A percentile compares a stretch with the other conserved stretches of the same genome.
Evolutionary conservation across 2,888 invertebrate genomes (phyloP).

Genomic region (Melieria picta): DNA sequence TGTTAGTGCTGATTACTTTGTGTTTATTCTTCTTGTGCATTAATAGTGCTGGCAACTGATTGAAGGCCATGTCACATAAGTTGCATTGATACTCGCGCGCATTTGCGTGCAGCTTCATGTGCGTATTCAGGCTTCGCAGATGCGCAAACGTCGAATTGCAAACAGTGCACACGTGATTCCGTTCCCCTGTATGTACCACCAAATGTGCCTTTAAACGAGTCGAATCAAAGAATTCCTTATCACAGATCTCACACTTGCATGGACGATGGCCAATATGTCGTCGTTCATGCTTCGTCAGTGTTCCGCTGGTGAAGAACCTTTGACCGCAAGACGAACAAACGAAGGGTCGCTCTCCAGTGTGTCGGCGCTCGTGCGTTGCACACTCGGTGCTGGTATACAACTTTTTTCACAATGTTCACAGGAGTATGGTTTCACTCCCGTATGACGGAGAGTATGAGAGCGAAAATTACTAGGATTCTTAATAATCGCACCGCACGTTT

Average conservation of each 20-base stretch:
- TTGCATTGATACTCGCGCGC: slow-evolving; percentile 18
- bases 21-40: slow-evolving; percentile 26
- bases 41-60: slow-evolving; percentile 18
- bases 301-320: slow-evolving; percentile 12
- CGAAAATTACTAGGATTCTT: too few species aligned
- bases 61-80: slow-evolving; percentile 20
- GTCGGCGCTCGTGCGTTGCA: slow-evolving; percentile 14
- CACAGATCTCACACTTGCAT: slow-evolving; percentile 25
- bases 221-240: slow-evolving; percentile 14
- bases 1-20: background rate
- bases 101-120: slow-evolving; percentile 29
- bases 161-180: slow-evolving; percentile 7
- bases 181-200: slow-evolving; percentile 26
- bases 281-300: slow-evolving; percentile 18
- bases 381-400: slow-evolving; percentile 26
- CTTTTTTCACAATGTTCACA: too few species aligned
- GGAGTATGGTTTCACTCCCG: too few species aligned
- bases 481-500: too few species aligned
- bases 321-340: slow-evolving; percentile 17
- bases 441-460: too few species aligned
- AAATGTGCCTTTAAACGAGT: slow-evolving; percentile 3
- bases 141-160: slow-evolving; percentile 25
- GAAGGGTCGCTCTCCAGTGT: slow-evolving; percentile 25
- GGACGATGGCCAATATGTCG: background rate
- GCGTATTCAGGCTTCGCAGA: background rate